phyloP scores from a whole-genome alignment of 2,888 invertebrate species.

The Apamea epomidion region DNA sequence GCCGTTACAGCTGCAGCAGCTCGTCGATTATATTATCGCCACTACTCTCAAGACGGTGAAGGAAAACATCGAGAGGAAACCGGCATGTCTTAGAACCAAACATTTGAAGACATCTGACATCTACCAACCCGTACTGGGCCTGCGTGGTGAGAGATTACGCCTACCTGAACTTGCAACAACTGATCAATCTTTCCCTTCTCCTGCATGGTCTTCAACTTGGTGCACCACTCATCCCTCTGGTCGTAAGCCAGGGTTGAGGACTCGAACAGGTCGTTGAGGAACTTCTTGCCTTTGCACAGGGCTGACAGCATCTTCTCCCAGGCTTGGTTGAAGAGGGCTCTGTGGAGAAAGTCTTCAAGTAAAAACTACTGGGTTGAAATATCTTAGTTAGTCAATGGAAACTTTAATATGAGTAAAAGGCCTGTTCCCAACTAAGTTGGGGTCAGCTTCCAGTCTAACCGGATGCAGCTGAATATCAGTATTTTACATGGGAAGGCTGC shows the following conservation, averaged over 20 bases:
- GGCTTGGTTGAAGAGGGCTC: constrained; percentile 92
- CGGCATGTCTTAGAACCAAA: neutral
- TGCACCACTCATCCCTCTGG: constrained; percentile 93
- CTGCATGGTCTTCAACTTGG: constrained; percentile 93
- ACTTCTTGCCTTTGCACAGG: constrained; percentile 91
- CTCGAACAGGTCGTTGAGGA: constrained; percentile 94
- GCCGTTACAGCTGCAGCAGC: neutral
- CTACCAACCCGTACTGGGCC: neutral
- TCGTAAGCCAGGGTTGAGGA: constrained; percentile 95
- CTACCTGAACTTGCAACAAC: constrained; percentile 91
- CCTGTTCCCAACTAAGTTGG: no score
- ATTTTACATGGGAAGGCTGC: no score
- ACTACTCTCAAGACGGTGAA: neutral
- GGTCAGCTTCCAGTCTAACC: no score
- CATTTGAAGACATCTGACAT: no score
- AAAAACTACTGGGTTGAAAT: neutral
- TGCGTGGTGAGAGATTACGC: neutral
- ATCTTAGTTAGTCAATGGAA: neutral
- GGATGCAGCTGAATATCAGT: no score
- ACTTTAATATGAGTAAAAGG: neutral
- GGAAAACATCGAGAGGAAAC: no score
- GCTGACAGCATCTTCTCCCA: constrained; percentile 92
- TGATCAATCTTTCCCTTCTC: constrained; percentile 93
- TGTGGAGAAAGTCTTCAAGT: constrained; percentile 58
- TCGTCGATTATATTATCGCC: no score